Percentiles rank a stretch among this genome's conserved stretches.
These are phyloP conservation scores for Hirtodrosophila cameraria DNA, from an alignment of 2,888 invertebrate genomes.

Conservation along the genomic window DNA sequence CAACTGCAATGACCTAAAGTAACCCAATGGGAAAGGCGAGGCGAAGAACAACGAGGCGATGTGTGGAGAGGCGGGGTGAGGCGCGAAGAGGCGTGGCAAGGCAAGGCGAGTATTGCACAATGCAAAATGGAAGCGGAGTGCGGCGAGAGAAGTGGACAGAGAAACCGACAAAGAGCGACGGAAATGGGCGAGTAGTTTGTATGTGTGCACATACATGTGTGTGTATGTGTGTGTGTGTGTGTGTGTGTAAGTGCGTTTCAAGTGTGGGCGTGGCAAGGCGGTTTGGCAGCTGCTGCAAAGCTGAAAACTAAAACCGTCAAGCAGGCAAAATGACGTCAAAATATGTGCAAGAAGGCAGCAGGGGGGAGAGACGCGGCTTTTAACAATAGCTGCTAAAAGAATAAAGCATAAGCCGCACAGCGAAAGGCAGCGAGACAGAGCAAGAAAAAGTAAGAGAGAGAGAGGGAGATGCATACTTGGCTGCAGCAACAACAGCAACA, in stretches of 20 bases:
- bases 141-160: constrained; percentile 8
- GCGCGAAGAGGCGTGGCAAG: too few species aligned
- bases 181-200: constrained; percentile 51
- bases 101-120: neutral
- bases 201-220: constrained; percentile 6
- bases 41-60: constrained; percentile 29
- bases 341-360: neutral
- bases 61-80: too few species aligned
- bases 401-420: constrained; percentile 11
- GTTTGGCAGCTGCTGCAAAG: constrained; percentile 53
- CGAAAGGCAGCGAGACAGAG: neutral
- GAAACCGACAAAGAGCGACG: constrained; percentile 48
- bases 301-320: constrained; percentile 36
- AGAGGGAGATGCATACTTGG: neutral
- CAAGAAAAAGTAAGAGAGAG: neutral
- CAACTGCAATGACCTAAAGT: constrained; percentile 79
- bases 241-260: constrained; percentile 13
- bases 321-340: constrained; percentile 18
- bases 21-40: constrained; percentile 65
- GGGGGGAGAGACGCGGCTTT: neutral
- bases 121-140: neutral
- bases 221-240: constrained; percentile 1
- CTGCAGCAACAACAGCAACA: constrained; percentile 17
- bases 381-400: constrained; percentile 22
- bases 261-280: constrained; percentile 54